Percentiles rank a stretch among this genome's conserved stretches.
Evolutionary conservation across 2,113 vertebrate genomes (phyloP).

Genomic region (Clarias magur): DNA sequence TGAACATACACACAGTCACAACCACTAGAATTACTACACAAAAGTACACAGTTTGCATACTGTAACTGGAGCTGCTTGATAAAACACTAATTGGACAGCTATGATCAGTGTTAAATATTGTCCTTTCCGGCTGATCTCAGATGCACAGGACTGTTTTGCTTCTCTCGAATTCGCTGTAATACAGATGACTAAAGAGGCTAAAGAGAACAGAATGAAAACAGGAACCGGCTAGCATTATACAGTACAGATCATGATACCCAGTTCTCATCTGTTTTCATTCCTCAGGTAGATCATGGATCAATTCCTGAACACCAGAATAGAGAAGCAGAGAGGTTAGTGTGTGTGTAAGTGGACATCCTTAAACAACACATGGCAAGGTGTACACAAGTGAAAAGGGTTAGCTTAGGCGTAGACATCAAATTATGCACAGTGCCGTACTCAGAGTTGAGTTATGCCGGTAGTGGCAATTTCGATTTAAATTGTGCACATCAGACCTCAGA

Average conservation of each 20-base stretch:
- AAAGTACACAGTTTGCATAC: not conserved
- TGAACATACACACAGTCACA: conserved; percentile 21
- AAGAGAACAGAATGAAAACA: not conserved
- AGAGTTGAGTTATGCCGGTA: not conserved
- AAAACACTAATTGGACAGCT: not conserved
- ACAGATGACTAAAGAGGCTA: conserved; percentile 10
- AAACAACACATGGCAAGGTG: conserved; percentile 14
- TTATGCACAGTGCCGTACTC: conserved; percentile 6
- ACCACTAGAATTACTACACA: not conserved
- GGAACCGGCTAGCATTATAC: conserved; percentile 4
- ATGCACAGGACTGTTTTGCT: conserved; percentile 10
- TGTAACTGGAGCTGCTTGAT: conserved; percentile 29
- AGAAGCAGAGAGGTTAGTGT: conserved; percentile 29
- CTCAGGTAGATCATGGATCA: conserved; percentile 16
- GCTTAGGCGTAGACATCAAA: conserved; percentile 14
- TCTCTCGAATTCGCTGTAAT: conserved; percentile 11
- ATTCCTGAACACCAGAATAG: conserved; percentile 18
- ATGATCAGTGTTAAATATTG: not conserved
- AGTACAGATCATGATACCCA: conserved; percentile 10
- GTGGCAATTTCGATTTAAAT: not conserved
- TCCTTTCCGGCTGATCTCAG: conserved; percentile 17
- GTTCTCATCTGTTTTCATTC: conserved; percentile 19
- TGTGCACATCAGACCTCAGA: not conserved
- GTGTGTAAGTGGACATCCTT: not conserved
- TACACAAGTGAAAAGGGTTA: conserved; percentile 32